These are phyloP conservation scores for Lottia scabra DNA, from an alignment of 2,888 invertebrate species.

Conservation along the genomic window DNA sequence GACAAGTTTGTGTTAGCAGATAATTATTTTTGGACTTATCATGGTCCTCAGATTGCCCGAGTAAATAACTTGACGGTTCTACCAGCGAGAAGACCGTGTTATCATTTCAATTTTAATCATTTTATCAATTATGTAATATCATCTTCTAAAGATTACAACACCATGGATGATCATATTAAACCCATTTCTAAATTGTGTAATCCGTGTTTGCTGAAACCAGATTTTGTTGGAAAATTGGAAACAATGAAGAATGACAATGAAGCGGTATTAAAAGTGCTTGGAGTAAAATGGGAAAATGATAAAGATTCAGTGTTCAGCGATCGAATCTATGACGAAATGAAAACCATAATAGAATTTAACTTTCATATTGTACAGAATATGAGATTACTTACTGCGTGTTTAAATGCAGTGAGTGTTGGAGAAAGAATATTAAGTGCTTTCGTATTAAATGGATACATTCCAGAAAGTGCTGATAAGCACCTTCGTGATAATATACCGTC, in stretches of 20 bases:
- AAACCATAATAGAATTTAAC: neutral
- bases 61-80: slow-evolving; percentile 13
- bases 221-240: slow-evolving; percentile 38
- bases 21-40: slow-evolving; percentile 31
- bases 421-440: neutral
- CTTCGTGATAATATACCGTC: neutral
- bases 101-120: slow-evolving; percentile 32
- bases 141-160: neutral
- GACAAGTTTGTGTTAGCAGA: slow-evolving; percentile 41
- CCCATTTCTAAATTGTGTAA: slow-evolving; percentile 31
- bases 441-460: neutral
- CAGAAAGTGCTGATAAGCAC: neutral
- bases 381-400: neutral
- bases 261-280: slow-evolving; percentile 26
- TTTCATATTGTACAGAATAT: neutral
- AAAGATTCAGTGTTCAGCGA: neutral
- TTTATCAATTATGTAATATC: slow-evolving; percentile 30
- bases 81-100: slow-evolving; percentile 16
- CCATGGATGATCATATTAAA: slow-evolving; percentile 34
- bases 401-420: neutral
- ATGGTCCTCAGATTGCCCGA: slow-evolving; percentile 17
- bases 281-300: slow-evolving; percentile 10
- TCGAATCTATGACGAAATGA: neutral
- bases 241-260: slow-evolving; percentile 26
- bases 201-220: slow-evolving; percentile 32